Evolutionary conservation across 2,113 vertebrate genomes (phyloP).

Genomic region (Sprattus sprattus): DNA sequence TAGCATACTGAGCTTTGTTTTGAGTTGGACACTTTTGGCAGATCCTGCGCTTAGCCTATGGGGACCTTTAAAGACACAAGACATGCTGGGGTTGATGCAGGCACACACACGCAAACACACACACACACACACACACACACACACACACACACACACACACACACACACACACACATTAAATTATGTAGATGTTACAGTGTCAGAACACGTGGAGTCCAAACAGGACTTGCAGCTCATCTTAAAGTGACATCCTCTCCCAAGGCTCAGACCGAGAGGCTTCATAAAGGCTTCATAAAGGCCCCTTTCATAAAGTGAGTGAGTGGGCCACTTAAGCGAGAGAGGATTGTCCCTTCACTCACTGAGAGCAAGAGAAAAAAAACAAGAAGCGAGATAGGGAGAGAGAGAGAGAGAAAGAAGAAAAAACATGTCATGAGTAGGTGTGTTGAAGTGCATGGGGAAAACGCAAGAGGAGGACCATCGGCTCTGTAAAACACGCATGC

Average conservation of each 20-base stretch:
- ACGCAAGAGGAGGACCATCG: no score
- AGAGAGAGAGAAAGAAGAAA: background rate
- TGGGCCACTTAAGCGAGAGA: background rate
- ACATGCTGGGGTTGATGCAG: background rate
- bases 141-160: background rate
- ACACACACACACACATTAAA: background rate
- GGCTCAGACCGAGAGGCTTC: background rate
- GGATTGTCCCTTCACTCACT: background rate
- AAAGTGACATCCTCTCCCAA: background rate
- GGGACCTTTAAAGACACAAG: background rate
- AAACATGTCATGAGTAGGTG: slow-evolving; percentile 9
- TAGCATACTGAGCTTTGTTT: background rate
- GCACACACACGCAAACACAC: background rate
- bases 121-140: background rate
- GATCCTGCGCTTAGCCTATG: background rate
- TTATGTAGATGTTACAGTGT: slow-evolving; percentile 3
- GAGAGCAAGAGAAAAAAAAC: background rate
- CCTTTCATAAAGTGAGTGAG: background rate
- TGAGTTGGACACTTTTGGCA: background rate
- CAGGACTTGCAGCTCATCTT: background rate
- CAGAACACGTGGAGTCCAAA: background rate
- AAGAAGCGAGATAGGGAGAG: background rate
- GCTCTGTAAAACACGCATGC: background rate
- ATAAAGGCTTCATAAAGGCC: no score
- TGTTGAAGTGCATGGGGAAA: background rate